Base-by-base conservation (phyloP, 2,888 invertebrate species). In the Aspidiotus rigidus region DNA sequence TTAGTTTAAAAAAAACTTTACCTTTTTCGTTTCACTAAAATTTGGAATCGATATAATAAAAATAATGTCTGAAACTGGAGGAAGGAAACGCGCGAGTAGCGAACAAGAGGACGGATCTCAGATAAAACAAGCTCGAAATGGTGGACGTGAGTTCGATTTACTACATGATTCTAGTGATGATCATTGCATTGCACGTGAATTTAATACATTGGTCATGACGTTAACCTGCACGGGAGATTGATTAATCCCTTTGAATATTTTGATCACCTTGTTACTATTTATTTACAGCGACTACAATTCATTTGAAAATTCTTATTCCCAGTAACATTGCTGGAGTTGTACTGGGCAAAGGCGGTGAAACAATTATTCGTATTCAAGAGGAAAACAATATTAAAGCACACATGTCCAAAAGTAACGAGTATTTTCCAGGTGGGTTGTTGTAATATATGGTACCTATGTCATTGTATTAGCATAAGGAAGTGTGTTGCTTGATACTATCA, bases 391-490 rank as follows among this genome's bases (percentile, higher is more conserved):
- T 97, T 75, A 86, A 94, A 76, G 93, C 99, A 75, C 98, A 98
- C 84, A 98, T 98, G 97, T 98, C 97, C 76, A 98, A 97, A 82
- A 93, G 95, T 69, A 94, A 95, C 78, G 98, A 98, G 79, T 96
- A 93, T 80, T 98, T 97, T 83, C 98, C 97, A 81, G 97, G 97
- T 97, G 80, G 82, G 82, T 70, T 61, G 13, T 54, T 62, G 55
- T 7, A 55, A 13, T 41, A 6, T 15, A 42, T n/a, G 28, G 40
- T 63, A 17, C 11, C 56, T 55, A 55, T 40, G 49, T 6, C 40
- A 59, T n/a, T 28, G 15, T 7, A 9, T 56, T 60, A n/a, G n/a
- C n/a, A n/a, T n/a, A n/a, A n/a, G n/a, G n/a, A 17, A 55, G 16
- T n/a, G 41, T 42, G 44, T 49, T 16, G 13, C n/a, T 10, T 49